Evolutionary conservation across 1,140 invertebrate species (phyloP), one percentile per base, ranked within the genome.

Genomic region (Bicyclus anynana): DNA sequence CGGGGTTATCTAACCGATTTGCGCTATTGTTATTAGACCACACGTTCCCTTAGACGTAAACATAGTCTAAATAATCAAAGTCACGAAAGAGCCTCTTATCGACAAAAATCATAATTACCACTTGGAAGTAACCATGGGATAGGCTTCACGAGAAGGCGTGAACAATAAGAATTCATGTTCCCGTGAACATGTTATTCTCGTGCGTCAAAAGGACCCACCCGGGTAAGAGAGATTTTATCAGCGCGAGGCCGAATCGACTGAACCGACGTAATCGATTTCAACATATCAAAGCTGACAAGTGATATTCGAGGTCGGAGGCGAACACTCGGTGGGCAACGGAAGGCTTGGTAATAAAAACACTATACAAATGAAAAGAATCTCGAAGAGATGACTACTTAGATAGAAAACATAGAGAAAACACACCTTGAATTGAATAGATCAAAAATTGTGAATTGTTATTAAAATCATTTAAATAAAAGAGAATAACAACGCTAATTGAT

Each of bases 301-400:
- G 66, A 71, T 71, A 73, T 77, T 80, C 67, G 77, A 78, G 76
- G 76, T 74, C 71, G 78, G 64, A 65, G 71, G 69, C 72, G 76
- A 77, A 70, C 67, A 38, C 69, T 40, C 73, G 69, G 83, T 80
- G 76, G 75, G 73, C 78, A 76, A 77, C 74, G 71, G 72, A 77
- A 78, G 79, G 65, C 65, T 75, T 80, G 70, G 69, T 81, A 80
- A 84, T 83, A 79, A 84, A 84, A 84, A 78, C 75, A 67, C 72
- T 80, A 86, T 84, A 79, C 74, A 84, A 86, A 86, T 84, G 68
- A 72, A n/a, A n/a, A n/a, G n/a, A n/a, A n/a, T n/a, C n/a, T n/a
- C n/a, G n/a, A n/a, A n/a, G n/a, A n/a, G n/a, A n/a, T n/a, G n/a
- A n/a, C n/a, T n/a, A n/a, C n/a, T n/a, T n/a, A n/a, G n/a, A n/a